phyloP scores from a whole-genome alignment of 2,888 invertebrate genomes.

The Lapara coniferarum region DNA sequence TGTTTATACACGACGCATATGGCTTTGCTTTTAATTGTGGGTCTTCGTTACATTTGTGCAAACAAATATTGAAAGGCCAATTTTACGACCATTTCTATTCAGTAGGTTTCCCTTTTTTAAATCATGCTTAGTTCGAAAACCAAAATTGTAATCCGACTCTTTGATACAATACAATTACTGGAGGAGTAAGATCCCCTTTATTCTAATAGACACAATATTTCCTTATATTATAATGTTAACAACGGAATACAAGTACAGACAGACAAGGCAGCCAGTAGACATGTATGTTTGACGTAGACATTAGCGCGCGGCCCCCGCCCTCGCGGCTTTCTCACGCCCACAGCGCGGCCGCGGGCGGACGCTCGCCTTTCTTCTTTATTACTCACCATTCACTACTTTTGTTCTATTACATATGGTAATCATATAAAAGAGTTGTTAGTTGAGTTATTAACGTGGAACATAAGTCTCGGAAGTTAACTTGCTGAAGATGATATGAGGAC shows the following conservation, averaged over 20 bases:
- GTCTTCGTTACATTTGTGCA: neutral
- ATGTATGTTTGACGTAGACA: slow-evolving; percentile 68
- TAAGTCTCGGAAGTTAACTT: too few relatives aligned
- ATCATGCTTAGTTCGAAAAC: neutral
- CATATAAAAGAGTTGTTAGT: slow-evolving; percentile 11
- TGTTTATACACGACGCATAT: slow-evolving; percentile 33
- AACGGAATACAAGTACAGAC: slow-evolving; percentile 7
- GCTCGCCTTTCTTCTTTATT: slow-evolving; percentile 67
- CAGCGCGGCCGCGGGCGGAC: slow-evolving; percentile 39
- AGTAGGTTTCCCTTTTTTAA: neutral
- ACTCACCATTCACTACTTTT: slow-evolving; percentile 50
- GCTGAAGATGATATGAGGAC: too few relatives aligned
- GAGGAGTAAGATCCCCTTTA: neutral
- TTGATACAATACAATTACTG: neutral
- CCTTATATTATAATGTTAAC: neutral
- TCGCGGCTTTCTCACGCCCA: slow-evolving; percentile 76
- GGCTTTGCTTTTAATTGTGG: slow-evolving; percentile 14
- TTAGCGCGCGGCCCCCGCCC: slow-evolving; percentile 65
- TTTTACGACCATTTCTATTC: too few relatives aligned
- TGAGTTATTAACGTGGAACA: neutral
- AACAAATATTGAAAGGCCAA: neutral
- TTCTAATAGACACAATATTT: neutral
- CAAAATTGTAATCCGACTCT: neutral
- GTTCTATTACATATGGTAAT: slow-evolving; percentile 28
- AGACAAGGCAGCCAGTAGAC: slow-evolving; percentile 35